phyloP scores from a whole-genome alignment of 2,888 invertebrate genomes.

The Caenorhabditis sp. region DNA sequence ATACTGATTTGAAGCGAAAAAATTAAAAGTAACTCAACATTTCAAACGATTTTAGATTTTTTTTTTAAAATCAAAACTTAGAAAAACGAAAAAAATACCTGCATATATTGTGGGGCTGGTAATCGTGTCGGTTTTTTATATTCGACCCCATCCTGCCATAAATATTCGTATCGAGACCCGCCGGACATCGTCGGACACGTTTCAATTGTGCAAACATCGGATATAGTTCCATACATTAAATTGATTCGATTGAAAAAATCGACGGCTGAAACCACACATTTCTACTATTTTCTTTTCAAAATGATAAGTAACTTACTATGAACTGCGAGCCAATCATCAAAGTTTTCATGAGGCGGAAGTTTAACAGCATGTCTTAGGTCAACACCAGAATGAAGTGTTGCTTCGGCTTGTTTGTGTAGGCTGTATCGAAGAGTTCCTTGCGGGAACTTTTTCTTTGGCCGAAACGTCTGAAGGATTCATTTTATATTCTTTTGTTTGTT shows the following conservation, averaged over 20 bases:
- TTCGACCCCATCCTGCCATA: slow-evolving; percentile 85
- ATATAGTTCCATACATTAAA: slow-evolving; percentile 85
- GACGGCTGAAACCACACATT: slow-evolving; percentile 78
- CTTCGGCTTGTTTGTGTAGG: slow-evolving; percentile 86
- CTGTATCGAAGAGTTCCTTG: slow-evolving; percentile 87
- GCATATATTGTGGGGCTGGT: slow-evolving; percentile 85
- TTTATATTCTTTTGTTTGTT: not conserved
- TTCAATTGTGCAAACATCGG: slow-evolving; percentile 82
- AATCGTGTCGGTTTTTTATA: slow-evolving; percentile 81
- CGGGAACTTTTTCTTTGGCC: slow-evolving; percentile 86
- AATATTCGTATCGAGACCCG: slow-evolving; percentile 85
- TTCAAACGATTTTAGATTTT: too few relatives aligned
- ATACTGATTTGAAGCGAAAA: slow-evolving; percentile 2
- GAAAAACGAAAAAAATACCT: slow-evolving; percentile 21
- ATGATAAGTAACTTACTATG: slow-evolving; percentile 78
- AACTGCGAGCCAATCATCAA: slow-evolving; percentile 91
- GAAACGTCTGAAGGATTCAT: slow-evolving; percentile 80
- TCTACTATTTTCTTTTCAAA: not conserved
- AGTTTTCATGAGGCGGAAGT: slow-evolving; percentile 82
- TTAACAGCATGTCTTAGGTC: slow-evolving; percentile 83
- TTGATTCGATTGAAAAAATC: slow-evolving; percentile 93
- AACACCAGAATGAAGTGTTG: slow-evolving; percentile 86
- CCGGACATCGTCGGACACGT: slow-evolving; percentile 90
- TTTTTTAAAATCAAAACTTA: too few relatives aligned
- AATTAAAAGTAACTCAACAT: too few relatives aligned